Conservation (phyloP, 2,888 invertebrate genomes). For the Tuberolachnus salignus region DNA sequence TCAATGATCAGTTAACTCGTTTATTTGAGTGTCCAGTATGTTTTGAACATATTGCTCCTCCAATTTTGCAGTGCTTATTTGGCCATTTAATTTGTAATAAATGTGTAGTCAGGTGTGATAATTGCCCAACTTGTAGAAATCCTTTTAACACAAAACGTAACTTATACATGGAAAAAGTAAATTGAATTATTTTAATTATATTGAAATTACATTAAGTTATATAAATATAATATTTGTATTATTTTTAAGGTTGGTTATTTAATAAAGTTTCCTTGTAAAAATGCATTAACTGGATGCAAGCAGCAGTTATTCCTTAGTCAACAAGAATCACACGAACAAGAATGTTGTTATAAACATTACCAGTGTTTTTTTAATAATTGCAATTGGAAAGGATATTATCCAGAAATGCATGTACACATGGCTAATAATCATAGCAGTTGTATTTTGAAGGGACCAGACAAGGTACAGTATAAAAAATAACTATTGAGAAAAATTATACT, state of each 20-base stretch:
- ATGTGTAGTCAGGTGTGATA: slow-evolving; percentile 67
- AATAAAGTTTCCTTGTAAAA: slow-evolving; percentile 67
- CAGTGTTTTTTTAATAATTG: slow-evolving; percentile 65
- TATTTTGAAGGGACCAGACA: slow-evolving; percentile 58
- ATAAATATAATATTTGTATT: slow-evolving; percentile 4
- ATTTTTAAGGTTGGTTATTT: slow-evolving; percentile 65
- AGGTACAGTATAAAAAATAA: slow-evolving; percentile 40
- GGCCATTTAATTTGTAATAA: slow-evolving; percentile 69
- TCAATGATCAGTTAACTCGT: slow-evolving; percentile 63
- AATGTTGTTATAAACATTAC: slow-evolving; percentile 65
- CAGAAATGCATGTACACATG: slow-evolving; percentile 59
- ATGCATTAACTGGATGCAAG: slow-evolving; percentile 64
- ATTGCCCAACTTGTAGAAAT: slow-evolving; percentile 70
- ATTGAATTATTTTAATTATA: not conserved
- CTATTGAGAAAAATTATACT: not conserved
- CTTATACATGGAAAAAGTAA: slow-evolving; percentile 67
- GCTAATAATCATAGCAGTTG: slow-evolving; percentile 59
- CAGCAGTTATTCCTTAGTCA: slow-evolving; percentile 64
- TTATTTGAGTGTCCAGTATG: slow-evolving; percentile 71
- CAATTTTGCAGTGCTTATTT: slow-evolving; percentile 70
- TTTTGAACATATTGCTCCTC: slow-evolving; percentile 70
- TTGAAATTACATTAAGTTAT: not conserved
- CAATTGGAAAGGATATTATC: slow-evolving; percentile 59
- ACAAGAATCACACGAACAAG: slow-evolving; percentile 65
- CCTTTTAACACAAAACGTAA: slow-evolving; percentile 64